phyloP scores from a whole-genome alignment of 2,113 vertebrate species.

The Microcebus tavaratra region DNA sequence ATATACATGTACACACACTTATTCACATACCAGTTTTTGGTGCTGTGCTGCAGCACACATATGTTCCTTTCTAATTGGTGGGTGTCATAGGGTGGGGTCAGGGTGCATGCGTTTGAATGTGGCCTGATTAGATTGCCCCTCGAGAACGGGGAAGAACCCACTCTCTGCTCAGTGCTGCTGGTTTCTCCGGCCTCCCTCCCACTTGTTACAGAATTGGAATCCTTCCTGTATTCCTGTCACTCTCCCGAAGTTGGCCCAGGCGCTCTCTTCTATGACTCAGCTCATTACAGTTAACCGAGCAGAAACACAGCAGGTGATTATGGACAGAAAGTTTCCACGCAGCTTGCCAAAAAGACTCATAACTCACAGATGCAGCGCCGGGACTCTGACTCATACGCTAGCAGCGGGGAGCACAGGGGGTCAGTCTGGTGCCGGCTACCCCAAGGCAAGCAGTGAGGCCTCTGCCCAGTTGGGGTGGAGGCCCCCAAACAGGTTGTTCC shows the following conservation, averaged over 20 bases:
- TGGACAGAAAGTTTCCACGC: not conserved
- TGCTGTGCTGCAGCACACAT: not conserved
- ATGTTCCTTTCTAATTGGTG: not conserved
- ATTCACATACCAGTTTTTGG: not conserved
- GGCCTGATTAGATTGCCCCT: not conserved
- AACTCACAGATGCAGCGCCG: not conserved
- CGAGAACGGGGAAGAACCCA: not conserved
- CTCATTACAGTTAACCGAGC: not conserved
- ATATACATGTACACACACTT: no score
- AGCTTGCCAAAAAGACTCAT: not conserved
- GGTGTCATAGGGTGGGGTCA: not conserved
- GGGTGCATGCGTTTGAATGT: no score
- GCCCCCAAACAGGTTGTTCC: no score
- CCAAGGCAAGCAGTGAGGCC: not conserved
- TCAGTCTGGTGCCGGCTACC: not conserved
- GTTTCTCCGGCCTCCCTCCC: not conserved
- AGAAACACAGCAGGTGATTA: not conserved
- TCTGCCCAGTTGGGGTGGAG: no score
- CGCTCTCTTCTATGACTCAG: not conserved
- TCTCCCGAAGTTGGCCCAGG: not conserved
- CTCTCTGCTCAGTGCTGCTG: not conserved
- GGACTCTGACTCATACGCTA: not conserved
- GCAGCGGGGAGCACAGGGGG: not conserved
- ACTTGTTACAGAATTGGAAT: not conserved
- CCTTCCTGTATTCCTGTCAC: not conserved